Evolutionary conservation across 2,113 vertebrate species (phyloP).

Genomic region (Ageneiosus marmoratus): DNA sequence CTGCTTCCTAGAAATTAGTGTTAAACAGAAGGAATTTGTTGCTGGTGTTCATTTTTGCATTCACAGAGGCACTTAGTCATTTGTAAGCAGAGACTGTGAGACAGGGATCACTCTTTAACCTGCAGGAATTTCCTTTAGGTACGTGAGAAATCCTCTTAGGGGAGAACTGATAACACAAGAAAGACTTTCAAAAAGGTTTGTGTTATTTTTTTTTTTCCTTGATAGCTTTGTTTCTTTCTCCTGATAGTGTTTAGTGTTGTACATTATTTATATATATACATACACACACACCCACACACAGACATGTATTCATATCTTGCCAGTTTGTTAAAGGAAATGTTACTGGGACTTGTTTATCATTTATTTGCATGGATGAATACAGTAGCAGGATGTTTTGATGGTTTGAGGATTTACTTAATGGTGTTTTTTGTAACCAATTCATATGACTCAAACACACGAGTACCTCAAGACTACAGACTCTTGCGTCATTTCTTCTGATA

Average conservation of each 20-base stretch:
- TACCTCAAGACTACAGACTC: background rate
- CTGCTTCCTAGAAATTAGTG: slow-evolving; percentile 59
- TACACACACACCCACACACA: no score
- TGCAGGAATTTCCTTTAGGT: slow-evolving; percentile 39
- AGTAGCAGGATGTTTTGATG: background rate
- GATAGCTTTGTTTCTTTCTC: background rate
- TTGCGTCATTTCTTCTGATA: slow-evolving; percentile 16
- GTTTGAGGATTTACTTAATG: background rate
- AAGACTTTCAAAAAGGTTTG: slow-evolving; percentile 19
- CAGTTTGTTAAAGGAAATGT: background rate
- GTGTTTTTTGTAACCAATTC: background rate
- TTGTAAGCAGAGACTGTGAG: slow-evolving; percentile 37
- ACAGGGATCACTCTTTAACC: background rate
- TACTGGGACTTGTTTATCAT: background rate
- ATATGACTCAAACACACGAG: slow-evolving; percentile 37
- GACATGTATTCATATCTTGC: background rate
- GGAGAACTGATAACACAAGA: background rate
- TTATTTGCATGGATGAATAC: no score
- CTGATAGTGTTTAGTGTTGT: background rate
- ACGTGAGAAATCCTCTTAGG: background rate
- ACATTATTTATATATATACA: no score
- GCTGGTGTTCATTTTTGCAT: slow-evolving; percentile 8
- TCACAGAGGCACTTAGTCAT: slow-evolving; percentile 17
- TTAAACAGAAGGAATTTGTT: slow-evolving; percentile 62
- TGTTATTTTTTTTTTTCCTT: background rate